Evolutionary conservation across 2,888 invertebrate genomes (phyloP).

Genomic region (Reticulitermes lucifugus): DNA sequence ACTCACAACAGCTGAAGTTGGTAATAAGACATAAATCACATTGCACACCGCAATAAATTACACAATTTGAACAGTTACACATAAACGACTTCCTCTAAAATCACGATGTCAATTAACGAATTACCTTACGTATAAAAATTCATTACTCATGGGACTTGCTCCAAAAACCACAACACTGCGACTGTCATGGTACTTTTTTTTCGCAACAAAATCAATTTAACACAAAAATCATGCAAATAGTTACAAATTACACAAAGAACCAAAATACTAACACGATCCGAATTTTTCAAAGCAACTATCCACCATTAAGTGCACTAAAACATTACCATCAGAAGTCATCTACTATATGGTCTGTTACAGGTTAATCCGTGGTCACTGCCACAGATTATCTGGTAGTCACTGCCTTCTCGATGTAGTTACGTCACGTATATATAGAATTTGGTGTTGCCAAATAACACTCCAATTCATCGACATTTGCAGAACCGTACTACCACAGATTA

Average conservation of each 20-base stretch:
- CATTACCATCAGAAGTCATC: not conserved
- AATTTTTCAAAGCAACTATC: not conserved
- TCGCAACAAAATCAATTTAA: not conserved
- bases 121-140: slow-evolving; percentile 11
- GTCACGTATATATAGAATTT: too few relatives aligned
- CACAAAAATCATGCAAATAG: not conserved
- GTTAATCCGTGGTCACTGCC: not conserved
- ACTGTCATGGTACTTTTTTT: slow-evolving; percentile 5
- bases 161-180: not conserved
- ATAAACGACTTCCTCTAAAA: not conserved
- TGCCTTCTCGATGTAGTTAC: not conserved
- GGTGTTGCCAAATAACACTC: too few relatives aligned
- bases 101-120: not conserved
- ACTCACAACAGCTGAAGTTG: too few relatives aligned
- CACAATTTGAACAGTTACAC: too few relatives aligned
- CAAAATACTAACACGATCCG: not conserved
- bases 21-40: too few relatives aligned
- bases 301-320: not conserved
- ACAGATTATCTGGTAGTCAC: not conserved
- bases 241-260: not conserved
- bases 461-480: too few relatives aligned
- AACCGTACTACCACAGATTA: too few relatives aligned
- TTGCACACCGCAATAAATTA: too few relatives aligned
- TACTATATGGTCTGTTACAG: not conserved
- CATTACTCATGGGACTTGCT: slow-evolving; percentile 25